These are phyloP conservation scores for Umimayanthus chanpuru DNA, from an alignment of 92 coral and sea anemone species.

Conservation along the genomic window DNA sequence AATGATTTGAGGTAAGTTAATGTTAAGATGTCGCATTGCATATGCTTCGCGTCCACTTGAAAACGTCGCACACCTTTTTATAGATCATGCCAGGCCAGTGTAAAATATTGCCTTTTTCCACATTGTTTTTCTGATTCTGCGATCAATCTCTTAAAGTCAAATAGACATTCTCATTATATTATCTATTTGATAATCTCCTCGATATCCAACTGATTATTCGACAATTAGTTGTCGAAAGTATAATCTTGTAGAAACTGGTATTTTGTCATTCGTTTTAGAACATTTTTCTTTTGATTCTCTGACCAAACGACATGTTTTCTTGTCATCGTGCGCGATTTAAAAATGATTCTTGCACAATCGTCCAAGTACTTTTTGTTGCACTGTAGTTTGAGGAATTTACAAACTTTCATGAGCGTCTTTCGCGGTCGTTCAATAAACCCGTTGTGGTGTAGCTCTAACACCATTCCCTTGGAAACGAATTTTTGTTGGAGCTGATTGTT, in stretches of 20 bases:
- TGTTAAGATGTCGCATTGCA: no score
- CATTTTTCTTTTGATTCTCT: conserved; percentile 24
- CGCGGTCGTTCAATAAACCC: conserved; percentile 39
- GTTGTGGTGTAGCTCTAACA: conserved; percentile 24
- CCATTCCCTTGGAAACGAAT: conserved; percentile 12
- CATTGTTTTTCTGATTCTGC: background rate
- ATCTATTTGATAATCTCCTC: background rate
- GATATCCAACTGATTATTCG: background rate
- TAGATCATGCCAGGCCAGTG: no score
- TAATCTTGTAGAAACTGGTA: conserved; percentile 33
- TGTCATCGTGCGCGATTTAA: conserved; percentile 32
- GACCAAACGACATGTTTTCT: conserved; percentile 46
- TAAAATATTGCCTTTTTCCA: no score
- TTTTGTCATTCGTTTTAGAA: conserved; percentile 18
- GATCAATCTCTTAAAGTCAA: background rate
- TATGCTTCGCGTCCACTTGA: no score
- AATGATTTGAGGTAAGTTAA: no score
- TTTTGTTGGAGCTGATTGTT: conserved; percentile 26
- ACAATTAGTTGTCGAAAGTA: conserved; percentile 22
- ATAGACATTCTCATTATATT: background rate
- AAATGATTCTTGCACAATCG: conserved; percentile 45
- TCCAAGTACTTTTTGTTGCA: conserved; percentile 43
- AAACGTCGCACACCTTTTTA: no score
- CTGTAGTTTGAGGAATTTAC: conserved; percentile 34
- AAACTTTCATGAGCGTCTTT: conserved; percentile 38